Evolutionary conservation across 2,113 vertebrate genomes (phyloP).

Genomic region (Vombatus ursinus): DNA sequence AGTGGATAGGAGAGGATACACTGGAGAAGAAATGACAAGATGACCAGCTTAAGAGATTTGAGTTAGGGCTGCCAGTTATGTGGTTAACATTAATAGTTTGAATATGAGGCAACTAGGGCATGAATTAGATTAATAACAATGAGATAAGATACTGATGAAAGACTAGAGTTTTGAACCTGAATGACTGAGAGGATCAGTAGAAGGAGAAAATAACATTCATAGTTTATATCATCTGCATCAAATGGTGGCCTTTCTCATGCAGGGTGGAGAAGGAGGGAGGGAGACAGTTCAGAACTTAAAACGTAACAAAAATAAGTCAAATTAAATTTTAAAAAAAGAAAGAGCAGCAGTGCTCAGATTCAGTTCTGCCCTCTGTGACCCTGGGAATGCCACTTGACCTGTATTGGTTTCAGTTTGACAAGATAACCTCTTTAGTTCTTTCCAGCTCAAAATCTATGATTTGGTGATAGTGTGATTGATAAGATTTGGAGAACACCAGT

Average conservation of each 20-base stretch:
- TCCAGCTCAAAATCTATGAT: neutral
- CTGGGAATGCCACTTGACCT: no score
- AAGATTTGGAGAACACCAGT: neutral
- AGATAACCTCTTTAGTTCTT: no score
- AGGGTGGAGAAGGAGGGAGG: no score
- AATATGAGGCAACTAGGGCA: no score
- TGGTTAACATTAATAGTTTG: neutral
- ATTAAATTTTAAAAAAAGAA: no score
- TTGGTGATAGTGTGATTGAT: neutral
- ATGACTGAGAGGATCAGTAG: neutral
- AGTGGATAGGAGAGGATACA: no score
- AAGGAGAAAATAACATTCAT: neutral
- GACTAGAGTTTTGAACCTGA: neutral
- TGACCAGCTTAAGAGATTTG: neutral
- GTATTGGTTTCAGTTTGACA: no score
- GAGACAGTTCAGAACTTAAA: no score
- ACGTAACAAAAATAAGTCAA: no score
- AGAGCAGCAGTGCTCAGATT: no score
- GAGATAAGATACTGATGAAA: neutral
- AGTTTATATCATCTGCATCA: neutral
- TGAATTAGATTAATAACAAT: neutral
- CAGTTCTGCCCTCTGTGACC: no score
- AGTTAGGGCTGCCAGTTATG: neutral
- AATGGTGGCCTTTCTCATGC: no score
- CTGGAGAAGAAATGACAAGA: neutral